A percentile compares a stretch with the other conserved stretches of the same genome.
These are phyloP conservation scores for Eciton burchellii DNA, from an alignment of 1,140 invertebrate species.

Conservation along the genomic window DNA sequence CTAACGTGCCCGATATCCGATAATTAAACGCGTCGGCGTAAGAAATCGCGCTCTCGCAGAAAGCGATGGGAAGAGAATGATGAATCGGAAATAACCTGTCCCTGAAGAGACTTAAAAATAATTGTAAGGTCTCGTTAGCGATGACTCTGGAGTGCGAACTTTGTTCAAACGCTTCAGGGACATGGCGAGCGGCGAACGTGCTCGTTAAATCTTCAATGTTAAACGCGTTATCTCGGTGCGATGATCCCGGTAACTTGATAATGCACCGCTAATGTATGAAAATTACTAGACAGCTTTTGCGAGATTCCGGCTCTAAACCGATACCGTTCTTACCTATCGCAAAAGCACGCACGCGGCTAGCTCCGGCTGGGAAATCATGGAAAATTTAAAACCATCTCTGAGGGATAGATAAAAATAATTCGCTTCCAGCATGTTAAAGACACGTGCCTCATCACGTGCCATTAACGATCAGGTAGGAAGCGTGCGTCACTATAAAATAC, in stretches of 20 bases:
- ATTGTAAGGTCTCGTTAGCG: constrained; percentile 43
- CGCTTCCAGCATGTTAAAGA: neutral
- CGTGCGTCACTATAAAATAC: neutral
- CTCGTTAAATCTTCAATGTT: constrained; percentile 12
- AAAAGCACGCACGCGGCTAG: neutral
- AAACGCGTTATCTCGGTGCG: neutral
- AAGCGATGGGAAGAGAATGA: constrained; percentile 35
- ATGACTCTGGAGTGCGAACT: constrained; percentile 42
- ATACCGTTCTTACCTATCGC: constrained; percentile 6
- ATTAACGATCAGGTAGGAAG: neutral
- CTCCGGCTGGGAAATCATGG: constrained; percentile 18
- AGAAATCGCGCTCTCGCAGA: neutral
- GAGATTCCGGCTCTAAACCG: neutral
- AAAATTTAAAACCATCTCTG: constrained; percentile 21
- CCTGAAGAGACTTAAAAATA: constrained; percentile 55
- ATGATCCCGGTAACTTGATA: neutral
- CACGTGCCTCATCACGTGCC: neutral
- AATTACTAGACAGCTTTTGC: neutral
- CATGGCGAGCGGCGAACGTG: constrained; percentile 21
- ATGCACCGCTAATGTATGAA: constrained; percentile 15
- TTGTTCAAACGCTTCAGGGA: constrained; percentile 41
- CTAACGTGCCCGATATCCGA: neutral
- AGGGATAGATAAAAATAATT: constrained; percentile 48
- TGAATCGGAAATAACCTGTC: constrained; percentile 54
- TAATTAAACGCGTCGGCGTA: constrained; percentile 6